phyloP scores from a whole-genome alignment of 2,797 vertebrate species.

The Macrochelys suwanniensis region DNA sequence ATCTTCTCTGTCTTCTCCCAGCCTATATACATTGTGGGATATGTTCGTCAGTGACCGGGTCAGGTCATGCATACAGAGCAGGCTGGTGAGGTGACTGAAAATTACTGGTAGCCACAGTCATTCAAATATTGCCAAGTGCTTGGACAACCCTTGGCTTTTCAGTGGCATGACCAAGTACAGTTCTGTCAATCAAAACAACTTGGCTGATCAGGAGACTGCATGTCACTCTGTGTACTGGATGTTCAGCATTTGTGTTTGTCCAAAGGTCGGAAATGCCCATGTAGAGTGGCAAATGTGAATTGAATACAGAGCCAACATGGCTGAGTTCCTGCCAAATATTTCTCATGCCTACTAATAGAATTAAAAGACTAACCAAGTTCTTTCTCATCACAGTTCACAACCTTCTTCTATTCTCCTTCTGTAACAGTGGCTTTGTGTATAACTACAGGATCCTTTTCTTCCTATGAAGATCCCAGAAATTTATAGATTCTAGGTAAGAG shows the following conservation, averaged over 20 bases:
- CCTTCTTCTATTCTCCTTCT: background rate
- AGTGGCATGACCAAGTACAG: background rate
- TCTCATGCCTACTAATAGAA: background rate
- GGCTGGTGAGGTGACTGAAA: background rate
- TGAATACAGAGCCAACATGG: rapidly evolving
- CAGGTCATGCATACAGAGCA: background rate
- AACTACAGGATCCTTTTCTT: background rate
- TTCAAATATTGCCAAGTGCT: background rate
- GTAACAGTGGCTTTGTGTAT: background rate
- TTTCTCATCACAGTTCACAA: background rate
- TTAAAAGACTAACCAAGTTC: background rate
- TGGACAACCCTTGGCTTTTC: background rate
- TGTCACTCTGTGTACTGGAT: background rate
- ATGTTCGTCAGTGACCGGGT: background rate
- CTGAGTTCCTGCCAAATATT: background rate
- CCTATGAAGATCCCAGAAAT: background rate
- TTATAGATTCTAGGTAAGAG: background rate
- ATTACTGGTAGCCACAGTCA: background rate
- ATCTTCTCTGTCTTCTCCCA: slow-evolving; percentile 33
- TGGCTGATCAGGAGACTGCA: background rate
- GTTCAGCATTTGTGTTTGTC: background rate
- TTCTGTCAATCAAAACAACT: background rate
- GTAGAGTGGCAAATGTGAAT: background rate
- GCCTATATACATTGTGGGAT: background rate
- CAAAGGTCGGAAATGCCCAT: background rate